These are phyloP conservation scores for Ptychodera flava DNA, from an alignment of 35 echinoderm and acorn worm species.

Conservation along the genomic window DNA sequence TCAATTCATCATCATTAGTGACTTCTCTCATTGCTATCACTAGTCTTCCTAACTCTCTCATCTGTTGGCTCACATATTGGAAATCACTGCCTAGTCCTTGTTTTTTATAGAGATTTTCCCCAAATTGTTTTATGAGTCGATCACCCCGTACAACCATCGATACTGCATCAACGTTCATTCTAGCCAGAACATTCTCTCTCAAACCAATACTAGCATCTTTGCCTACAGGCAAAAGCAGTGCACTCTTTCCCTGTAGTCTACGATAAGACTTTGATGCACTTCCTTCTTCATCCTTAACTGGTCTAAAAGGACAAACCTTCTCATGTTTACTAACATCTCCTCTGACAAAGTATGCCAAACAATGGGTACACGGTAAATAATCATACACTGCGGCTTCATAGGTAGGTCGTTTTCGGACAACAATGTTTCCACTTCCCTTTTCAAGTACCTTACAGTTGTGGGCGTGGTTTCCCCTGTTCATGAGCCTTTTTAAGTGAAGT, in stretches of 20 bases:
- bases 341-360: conserved; percentile 42
- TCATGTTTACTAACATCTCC: conserved; percentile 52
- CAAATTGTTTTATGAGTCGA: conserved; percentile 23
- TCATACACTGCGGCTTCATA: conserved; percentile 11
- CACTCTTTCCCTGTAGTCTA: neutral
- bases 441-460: conserved; percentile 49
- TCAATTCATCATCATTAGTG: neutral
- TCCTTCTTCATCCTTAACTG: conserved; percentile 4
- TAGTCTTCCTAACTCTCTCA: conserved; percentile 22
- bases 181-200: neutral
- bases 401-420: conserved; percentile 44
- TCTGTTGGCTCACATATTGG: conserved; percentile 27
- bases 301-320: conserved; percentile 34
- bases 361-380: conserved; percentile 51
- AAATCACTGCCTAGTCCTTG: neutral
- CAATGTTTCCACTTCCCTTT: conserved; percentile 38
- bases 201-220: conserved; percentile 5
- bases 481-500: no score
- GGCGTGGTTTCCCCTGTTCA: conserved; percentile 47
- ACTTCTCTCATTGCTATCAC: conserved; percentile 14
- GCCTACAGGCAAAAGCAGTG: conserved; percentile 13
- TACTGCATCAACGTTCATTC: conserved; percentile 27
- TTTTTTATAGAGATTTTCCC: conserved; percentile 17
- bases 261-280: neutral
- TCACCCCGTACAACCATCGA: conserved; percentile 3